Evolutionary conservation across 2,888 invertebrate genomes (phyloP).

Genomic region (Torymus aiolomorphi): DNA sequence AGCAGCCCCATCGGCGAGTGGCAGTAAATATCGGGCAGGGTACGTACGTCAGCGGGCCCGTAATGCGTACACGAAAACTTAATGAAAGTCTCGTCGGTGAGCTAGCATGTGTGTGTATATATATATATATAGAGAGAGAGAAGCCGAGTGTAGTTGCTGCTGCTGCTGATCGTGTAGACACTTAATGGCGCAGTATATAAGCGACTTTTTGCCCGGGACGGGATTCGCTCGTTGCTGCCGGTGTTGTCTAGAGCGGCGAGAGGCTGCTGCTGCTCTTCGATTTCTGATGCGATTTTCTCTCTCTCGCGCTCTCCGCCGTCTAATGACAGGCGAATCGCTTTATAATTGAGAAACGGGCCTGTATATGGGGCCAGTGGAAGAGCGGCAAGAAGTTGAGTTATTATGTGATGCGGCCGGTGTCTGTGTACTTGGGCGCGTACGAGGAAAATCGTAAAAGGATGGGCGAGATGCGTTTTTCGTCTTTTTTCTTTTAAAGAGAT

Average conservation of each 20-base stretch:
- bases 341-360: conserved; percentile 50
- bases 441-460: no score
- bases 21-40: conserved; percentile 60
- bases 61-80: conserved; percentile 57
- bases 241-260: no score
- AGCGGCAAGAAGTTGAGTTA: conserved; percentile 49
- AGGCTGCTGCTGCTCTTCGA: conserved; percentile 22
- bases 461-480: no score
- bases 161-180: conserved; percentile 48
- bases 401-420: conserved; percentile 23
- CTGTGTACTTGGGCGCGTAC: no score
- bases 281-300: conserved; percentile 43
- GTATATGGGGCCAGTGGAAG: conserved; percentile 15
- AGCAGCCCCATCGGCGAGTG: background rate
- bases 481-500: no score
- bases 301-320: background rate
- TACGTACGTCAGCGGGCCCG: conserved; percentile 57
- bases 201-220: conserved; percentile 31
- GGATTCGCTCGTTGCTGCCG: background rate
- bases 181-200: conserved; percentile 50
- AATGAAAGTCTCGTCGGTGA: conserved; percentile 49
- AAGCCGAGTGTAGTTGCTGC: background rate
- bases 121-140: background rate
- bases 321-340: conserved; percentile 53
- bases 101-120: no score